Evolutionary conservation across 30 jellyfish, hydroid and myxozoan species (phyloP).

Genomic region (Nemopilema nomurai): DNA sequence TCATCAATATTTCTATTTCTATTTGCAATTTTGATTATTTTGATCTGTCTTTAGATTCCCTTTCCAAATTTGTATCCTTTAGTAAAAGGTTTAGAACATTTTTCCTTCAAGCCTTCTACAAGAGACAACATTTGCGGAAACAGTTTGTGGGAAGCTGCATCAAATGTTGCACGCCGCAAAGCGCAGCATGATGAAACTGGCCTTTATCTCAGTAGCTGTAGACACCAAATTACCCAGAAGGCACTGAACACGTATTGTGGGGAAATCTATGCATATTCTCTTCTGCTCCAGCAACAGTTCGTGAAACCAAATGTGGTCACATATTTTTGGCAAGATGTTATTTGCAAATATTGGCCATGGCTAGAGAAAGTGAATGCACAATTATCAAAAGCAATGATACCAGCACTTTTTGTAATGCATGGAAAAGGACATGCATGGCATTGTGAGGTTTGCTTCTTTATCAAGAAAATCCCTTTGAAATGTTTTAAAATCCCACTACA

Average conservation of each 20-base stretch:
- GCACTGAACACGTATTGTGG: slow-evolving; percentile 19
- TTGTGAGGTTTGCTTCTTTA: slow-evolving; percentile 17
- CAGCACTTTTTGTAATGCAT: slow-evolving; percentile 46
- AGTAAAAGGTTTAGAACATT: not conserved
- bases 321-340: slow-evolving; percentile 14
- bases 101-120: slow-evolving; percentile 1
- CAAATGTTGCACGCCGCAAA: slow-evolving; percentile 16
- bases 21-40: not conserved
- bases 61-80: not conserved
- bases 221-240: slow-evolving; percentile 20
- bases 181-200: slow-evolving; percentile 30
- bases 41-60: not conserved
- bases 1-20: not conserved
- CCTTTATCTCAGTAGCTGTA: slow-evolving; percentile 25
- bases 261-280: slow-evolving; percentile 18
- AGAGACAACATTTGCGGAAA: slow-evolving; percentile 22
- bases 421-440: slow-evolving; percentile 48
- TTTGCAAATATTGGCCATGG: slow-evolving; percentile 27
- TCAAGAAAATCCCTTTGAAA: not conserved
- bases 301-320: slow-evolving; percentile 1
- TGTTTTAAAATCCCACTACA: not conserved
- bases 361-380: slow-evolving; percentile 8
- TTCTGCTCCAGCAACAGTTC: slow-evolving; percentile 12
- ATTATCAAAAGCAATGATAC: slow-evolving; percentile 27
- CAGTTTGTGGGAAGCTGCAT: slow-evolving; percentile 30